Percentiles rank a stretch among this genome's conserved stretches.
These are phyloP conservation scores for Drosophila niveifrons DNA, from an alignment of 2,888 invertebrate genomes.

Conservation along the genomic window DNA sequence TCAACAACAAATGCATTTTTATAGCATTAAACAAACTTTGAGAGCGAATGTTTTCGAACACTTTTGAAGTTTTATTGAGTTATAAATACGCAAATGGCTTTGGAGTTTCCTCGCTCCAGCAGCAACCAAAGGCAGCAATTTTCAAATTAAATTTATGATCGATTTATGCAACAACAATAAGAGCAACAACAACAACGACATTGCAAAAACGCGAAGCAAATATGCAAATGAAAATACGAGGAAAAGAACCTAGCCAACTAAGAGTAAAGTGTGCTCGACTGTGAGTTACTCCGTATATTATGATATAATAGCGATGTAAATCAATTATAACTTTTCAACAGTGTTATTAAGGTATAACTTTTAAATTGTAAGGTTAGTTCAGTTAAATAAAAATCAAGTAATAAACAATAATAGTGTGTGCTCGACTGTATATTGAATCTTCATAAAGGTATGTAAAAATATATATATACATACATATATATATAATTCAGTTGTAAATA, in stretches of 20 bases:
- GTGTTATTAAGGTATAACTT: no score
- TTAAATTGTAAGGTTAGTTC: no score
- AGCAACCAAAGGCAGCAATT: conserved; percentile 56
- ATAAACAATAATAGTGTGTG: no score
- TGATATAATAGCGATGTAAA: no score
- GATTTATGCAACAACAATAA: conserved; percentile 70
- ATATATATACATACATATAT: no score
- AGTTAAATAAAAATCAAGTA: no score
- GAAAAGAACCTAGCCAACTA: conserved; percentile 13
- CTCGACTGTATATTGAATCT: no score
- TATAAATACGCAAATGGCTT: conserved; percentile 76
- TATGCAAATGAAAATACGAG: conserved; percentile 39
- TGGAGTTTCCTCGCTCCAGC: conserved; percentile 53
- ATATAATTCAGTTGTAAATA: no score
- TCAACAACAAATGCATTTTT: conserved; percentile 69
- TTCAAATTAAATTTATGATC: conserved; percentile 79
- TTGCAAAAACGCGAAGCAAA: conserved; percentile 15
- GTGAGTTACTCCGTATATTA: no score
- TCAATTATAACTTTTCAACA: no score
- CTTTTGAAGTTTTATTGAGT: conserved; percentile 81
- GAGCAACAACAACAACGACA: conserved; percentile 17
- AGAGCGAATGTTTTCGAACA: conserved; percentile 78
- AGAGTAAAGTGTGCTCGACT: no score
- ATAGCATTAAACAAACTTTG: conserved; percentile 77
- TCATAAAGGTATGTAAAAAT: no score